Evolutionary conservation across 2,113 vertebrate species (phyloP).

Genomic region (Galemys pyrenaicus): DNA sequence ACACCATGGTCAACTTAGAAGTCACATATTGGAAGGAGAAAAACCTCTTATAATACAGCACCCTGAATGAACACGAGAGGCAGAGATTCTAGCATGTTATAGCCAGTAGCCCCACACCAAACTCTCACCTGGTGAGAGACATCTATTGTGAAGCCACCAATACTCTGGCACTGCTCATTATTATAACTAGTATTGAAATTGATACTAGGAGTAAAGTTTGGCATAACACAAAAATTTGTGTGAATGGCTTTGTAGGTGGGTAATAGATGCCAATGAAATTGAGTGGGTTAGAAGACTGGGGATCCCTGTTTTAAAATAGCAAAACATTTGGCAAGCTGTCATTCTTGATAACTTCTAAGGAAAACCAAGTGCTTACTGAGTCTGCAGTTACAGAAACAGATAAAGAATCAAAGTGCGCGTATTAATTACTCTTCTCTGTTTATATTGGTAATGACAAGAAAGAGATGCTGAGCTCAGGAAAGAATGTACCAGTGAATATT

Average conservation of each 20-base stretch:
- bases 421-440: not conserved
- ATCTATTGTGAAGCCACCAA: not conserved
- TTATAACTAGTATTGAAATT: not conserved
- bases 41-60: accelerated
- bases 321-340: not conserved
- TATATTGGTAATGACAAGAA: not conserved
- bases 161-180: not conserved
- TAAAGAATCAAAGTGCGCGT: not conserved
- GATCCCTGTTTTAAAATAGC: not conserved
- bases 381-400: not conserved
- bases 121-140: not conserved
- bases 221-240: not conserved
- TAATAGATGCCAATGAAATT: not conserved
- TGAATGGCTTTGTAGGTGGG: not conserved
- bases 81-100: not conserved
- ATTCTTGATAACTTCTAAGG: not conserved
- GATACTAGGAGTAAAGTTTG: not conserved
- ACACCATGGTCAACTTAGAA: not conserved
- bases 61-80: not conserved
- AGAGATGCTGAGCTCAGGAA: not conserved
- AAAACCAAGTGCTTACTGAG: not conserved
- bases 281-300: not conserved
- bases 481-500: not conserved
- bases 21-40: not conserved
- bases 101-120: not conserved